A percentile compares a stretch with the other conserved stretches of the same genome.
Evolutionary conservation across 2,888 invertebrate genomes (phyloP).

Genomic region (Pasiphila rectangulata): DNA sequence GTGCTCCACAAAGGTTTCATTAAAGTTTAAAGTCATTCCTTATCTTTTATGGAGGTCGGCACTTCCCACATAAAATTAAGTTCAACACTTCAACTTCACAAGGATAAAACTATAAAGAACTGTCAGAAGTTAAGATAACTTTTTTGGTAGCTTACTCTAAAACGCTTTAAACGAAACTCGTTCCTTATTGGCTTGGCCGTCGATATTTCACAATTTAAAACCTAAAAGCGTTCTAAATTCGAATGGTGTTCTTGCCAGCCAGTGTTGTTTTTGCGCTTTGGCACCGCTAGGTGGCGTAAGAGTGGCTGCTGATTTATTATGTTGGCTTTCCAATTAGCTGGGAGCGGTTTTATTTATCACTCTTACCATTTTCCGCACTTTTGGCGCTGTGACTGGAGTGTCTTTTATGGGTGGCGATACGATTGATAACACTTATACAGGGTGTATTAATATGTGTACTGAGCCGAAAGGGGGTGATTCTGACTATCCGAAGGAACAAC

Average conservation of each 20-base stretch:
- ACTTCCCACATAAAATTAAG: too few species aligned
- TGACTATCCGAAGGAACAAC: too few species aligned
- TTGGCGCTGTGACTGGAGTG: slow-evolving; percentile 39
- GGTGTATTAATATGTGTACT: too few species aligned
- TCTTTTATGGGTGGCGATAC: slow-evolving; percentile 30
- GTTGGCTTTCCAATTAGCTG: slow-evolving; percentile 74
- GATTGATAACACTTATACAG: too few species aligned
- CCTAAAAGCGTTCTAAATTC: slow-evolving; percentile 29
- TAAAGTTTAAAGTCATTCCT: too few species aligned
- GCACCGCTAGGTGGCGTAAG: slow-evolving; percentile 32
- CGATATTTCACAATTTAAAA: slow-evolving; percentile 24
- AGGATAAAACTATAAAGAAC: too few species aligned
- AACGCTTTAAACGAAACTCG: neutral
- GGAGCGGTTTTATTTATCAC: slow-evolving; percentile 71
- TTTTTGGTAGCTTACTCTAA: neutral
- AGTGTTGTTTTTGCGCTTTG: slow-evolving; percentile 36
- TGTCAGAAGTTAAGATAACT: neutral
- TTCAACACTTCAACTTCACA: too few species aligned
- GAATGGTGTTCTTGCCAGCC: slow-evolving; percentile 41
- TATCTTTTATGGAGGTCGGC: too few species aligned
- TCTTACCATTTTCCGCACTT: slow-evolving; percentile 70
- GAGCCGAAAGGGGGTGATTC: too few species aligned
- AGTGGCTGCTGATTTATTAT: slow-evolving; percentile 70
- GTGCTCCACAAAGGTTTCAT: too few species aligned
- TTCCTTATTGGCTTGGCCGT: slow-evolving; percentile 11